Evolutionary conservation across 2,888 invertebrate species (phyloP).

Genomic region (Augochlorella aurata): DNA sequence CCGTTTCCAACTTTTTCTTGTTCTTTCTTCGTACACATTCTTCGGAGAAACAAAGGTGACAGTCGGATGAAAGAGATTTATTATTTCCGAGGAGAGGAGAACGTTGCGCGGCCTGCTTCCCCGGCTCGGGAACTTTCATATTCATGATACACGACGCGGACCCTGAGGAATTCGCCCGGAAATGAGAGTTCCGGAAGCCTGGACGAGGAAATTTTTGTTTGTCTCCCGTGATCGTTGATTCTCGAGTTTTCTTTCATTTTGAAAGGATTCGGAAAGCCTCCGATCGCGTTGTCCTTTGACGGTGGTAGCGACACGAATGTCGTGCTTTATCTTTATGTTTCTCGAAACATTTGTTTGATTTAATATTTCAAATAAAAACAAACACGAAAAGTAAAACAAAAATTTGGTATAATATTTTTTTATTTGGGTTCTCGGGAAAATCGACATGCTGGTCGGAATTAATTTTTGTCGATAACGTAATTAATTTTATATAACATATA

Average conservation of each 20-base stretch:
- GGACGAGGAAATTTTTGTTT: background rate
- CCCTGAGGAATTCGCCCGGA: background rate
- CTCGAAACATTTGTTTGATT: too few species aligned
- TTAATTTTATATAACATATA: too few species aligned
- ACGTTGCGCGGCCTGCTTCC: background rate
- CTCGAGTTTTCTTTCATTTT: background rate
- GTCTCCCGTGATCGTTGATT: background rate
- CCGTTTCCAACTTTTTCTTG: background rate
- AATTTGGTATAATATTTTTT: too few species aligned
- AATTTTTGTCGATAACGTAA: too few species aligned
- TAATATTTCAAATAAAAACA: too few species aligned
- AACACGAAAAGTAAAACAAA: too few species aligned
- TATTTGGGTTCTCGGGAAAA: too few species aligned
- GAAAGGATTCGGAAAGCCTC: too few species aligned
- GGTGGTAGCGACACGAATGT: background rate
- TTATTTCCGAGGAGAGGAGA: constrained; percentile 17
- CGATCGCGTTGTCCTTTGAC: background rate
- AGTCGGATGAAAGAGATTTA: constrained; percentile 29
- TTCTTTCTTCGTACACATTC: background rate
- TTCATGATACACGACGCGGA: background rate
- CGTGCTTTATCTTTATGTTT: too few species aligned
- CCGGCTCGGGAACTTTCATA: constrained; percentile 1
- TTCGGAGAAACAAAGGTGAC: constrained; percentile 41
- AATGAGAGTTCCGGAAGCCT: background rate
- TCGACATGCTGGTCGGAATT: too few species aligned